phyloP scores from a whole-genome alignment of 2,113 vertebrate species.

The Sinocyclocheilus rhinocerous region DNA sequence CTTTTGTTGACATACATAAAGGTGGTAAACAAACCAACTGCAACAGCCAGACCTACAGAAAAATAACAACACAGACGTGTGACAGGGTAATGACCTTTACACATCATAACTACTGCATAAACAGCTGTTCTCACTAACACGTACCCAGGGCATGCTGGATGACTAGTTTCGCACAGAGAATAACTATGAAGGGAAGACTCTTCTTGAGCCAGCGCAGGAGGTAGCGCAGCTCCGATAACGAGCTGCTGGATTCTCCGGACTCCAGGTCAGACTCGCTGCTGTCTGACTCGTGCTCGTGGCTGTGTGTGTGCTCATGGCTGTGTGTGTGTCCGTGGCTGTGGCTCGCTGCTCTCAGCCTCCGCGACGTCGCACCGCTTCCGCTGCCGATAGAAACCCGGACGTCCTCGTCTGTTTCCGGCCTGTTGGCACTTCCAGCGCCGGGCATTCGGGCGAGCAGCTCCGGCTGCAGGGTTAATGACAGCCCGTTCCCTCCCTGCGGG shows the following conservation, averaged over 20 bases:
- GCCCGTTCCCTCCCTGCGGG: slow-evolving; percentile 66
- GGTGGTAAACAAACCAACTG: slow-evolving; percentile 92
- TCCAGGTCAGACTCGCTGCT: slow-evolving; percentile 69
- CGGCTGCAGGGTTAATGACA: slow-evolving; percentile 72
- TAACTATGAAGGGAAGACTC: slow-evolving; percentile 91
- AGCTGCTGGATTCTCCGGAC: slow-evolving; percentile 80
- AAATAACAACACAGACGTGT: background rate
- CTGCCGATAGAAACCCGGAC: slow-evolving; percentile 78
- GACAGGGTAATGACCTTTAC: background rate
- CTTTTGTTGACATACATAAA: slow-evolving; percentile 97
- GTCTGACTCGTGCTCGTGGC: slow-evolving; percentile 70
- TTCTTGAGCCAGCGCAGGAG: slow-evolving; percentile 90
- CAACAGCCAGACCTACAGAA: slow-evolving; percentile 89
- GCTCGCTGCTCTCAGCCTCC: slow-evolving; percentile 69
- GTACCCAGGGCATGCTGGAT: slow-evolving; percentile 88
- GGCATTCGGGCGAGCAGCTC: slow-evolving; percentile 66
- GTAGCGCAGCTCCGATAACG: slow-evolving; percentile 85
- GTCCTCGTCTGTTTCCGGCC: slow-evolving; percentile 68
- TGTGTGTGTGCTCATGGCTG: slow-evolving; percentile 69
- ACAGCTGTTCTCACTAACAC: background rate
- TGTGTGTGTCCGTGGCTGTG: slow-evolving; percentile 71
- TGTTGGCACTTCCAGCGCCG: slow-evolving; percentile 61
- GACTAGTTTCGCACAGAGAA: slow-evolving; percentile 88
- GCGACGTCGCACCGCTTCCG: slow-evolving; percentile 68
- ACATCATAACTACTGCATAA: background rate